Conservation (phyloP, 2,888 invertebrate species). For the Peribatodes rhomboidaria region DNA sequence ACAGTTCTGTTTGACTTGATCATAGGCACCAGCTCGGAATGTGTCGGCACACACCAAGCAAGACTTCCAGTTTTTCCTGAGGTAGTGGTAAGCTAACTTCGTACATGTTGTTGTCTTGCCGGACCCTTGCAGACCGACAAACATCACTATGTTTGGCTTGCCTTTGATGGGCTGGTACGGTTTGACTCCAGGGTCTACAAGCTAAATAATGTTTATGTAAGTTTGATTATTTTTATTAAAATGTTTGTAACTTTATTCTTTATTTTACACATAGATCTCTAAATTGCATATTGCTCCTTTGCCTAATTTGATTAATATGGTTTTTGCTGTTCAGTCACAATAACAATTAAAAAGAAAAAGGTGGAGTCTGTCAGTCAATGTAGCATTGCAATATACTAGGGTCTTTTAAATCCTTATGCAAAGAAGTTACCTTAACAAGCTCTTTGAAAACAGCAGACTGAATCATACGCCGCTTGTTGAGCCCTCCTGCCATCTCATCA, state of each 20-base stretch:
- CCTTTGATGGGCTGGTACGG: slow-evolving; percentile 98
- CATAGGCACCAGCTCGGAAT: slow-evolving; percentile 99
- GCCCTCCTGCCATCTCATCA: slow-evolving; percentile 99
- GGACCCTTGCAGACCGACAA: slow-evolving; percentile 99
- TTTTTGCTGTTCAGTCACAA: no score
- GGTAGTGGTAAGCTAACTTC: slow-evolving; percentile 99
- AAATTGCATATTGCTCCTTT: no score
- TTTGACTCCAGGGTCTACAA: slow-evolving; percentile 99
- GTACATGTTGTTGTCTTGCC: slow-evolving; percentile 99
- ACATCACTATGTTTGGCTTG: slow-evolving; percentile 98
- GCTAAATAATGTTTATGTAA: slow-evolving; percentile 73
- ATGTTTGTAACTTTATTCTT: no score
- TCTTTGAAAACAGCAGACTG: slow-evolving; percentile 99
- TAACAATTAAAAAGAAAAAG: no score
- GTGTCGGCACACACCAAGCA: slow-evolving; percentile 99
- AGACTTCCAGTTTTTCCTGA: slow-evolving; percentile 99
- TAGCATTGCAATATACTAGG: neutral
- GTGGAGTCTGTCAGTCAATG: neutral
- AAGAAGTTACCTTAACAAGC: slow-evolving; percentile 92
- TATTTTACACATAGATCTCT: no score
- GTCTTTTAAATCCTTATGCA: neutral
- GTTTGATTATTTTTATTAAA: neutral
- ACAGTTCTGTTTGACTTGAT: slow-evolving; percentile 99
- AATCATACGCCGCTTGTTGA: slow-evolving; percentile 99
- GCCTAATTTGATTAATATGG: no score